A percentile compares a stretch with the other conserved stretches of the same genome.
phyloP scores from a whole-genome alignment of 2,888 invertebrate genomes.

The Protonemura montana region DNA sequence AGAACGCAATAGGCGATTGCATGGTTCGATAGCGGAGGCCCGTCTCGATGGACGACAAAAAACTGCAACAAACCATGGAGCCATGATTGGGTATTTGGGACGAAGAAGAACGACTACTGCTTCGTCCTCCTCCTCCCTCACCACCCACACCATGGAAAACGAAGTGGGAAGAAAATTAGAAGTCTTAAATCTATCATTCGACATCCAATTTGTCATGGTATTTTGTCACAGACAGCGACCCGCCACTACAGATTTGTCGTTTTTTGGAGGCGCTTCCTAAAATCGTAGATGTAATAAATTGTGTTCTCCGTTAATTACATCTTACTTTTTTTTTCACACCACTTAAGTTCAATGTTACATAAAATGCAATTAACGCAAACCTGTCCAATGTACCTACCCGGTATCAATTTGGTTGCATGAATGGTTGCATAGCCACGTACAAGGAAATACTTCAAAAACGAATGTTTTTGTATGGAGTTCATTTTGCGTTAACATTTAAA shows the following conservation, averaged over 20 bases:
- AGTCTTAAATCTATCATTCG: conserved; percentile 17
- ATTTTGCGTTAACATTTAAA: not conserved
- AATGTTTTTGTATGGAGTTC: not conserved
- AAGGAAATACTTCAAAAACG: not conserved
- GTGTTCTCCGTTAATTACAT: not conserved
- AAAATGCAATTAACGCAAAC: too few species aligned
- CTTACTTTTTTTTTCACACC: too few species aligned
- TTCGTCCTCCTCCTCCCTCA: not conserved
- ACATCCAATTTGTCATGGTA: conserved; percentile 24
- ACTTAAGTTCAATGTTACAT: too few species aligned
- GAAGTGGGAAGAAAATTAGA: not conserved
- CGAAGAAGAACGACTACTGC: conserved; percentile 31
- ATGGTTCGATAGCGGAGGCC: not conserved
- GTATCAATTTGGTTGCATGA: too few species aligned
- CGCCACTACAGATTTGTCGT: not conserved
- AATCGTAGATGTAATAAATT: not conserved
- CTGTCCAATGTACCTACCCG: too few species aligned
- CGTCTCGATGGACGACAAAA: conserved; percentile 13
- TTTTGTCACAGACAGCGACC: not conserved
- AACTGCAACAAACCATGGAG: conserved; percentile 36
- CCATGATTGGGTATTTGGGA: conserved; percentile 37
- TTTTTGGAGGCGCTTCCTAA: not conserved
- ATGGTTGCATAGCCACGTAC: not conserved
- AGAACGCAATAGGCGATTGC: conserved; percentile 24
- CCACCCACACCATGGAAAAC: too few species aligned